Conservation (phyloP, 2,888 invertebrate species). For the Phania funesta region DNA sequence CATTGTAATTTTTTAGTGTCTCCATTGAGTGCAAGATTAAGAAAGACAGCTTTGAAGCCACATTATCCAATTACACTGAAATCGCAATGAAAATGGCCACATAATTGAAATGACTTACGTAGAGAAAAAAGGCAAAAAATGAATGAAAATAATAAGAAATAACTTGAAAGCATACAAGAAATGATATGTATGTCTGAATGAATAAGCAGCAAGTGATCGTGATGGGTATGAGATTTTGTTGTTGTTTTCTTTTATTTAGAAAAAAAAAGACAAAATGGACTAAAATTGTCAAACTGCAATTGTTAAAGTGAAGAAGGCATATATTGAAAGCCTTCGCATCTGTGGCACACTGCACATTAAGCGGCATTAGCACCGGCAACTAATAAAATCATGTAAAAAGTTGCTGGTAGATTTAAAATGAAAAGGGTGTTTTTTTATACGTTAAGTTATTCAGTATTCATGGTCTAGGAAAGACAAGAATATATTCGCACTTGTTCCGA, state of each 20-base stretch:
- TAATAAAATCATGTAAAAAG: constrained; percentile 40
- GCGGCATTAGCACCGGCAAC: constrained; percentile 30
- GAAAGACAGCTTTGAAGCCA: constrained; percentile 47
- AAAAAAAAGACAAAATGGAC: neutral
- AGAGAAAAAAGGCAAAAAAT: neutral
- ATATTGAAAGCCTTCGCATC: constrained; percentile 64
- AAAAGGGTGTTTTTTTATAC: neutral
- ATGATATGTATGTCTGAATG: constrained; percentile 4
- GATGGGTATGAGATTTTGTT: constrained; percentile 50
- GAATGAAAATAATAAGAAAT: constrained; percentile 24
- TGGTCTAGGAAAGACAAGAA: too few species aligned
- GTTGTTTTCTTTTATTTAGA: neutral
- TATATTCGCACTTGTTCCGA: too few species aligned
- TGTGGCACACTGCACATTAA: constrained; percentile 68
- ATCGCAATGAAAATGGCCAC: constrained; percentile 59
- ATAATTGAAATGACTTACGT: constrained; percentile 64
- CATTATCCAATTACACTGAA: constrained; percentile 60
- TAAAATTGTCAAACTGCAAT: constrained; percentile 30
- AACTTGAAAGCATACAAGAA: constrained; percentile 33
- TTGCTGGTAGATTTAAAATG: neutral
- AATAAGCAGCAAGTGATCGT: constrained; percentile 33
- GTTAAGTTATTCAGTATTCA: too few species aligned
- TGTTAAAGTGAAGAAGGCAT: constrained; percentile 22
- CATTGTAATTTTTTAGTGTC: constrained; percentile 4
- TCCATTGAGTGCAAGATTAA: constrained; percentile 21